Conservation (phyloP, 2,797 vertebrate genomes). For the Enteromius argenteus region DNA sequence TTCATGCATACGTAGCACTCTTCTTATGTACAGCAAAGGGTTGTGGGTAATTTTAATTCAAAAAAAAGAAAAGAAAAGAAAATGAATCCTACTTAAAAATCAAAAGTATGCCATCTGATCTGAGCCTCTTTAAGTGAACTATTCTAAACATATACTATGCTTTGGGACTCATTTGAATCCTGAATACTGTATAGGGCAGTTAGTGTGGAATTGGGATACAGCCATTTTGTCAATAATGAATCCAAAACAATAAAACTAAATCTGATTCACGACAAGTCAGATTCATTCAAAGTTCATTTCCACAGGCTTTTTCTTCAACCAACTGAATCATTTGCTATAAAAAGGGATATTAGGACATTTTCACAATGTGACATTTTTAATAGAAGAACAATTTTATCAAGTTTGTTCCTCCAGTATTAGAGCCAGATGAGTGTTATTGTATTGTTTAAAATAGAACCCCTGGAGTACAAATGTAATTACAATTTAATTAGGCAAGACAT, state of each 20-base stretch:
- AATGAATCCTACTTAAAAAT: neutral
- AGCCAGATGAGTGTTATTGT: neutral
- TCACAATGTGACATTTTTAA: neutral
- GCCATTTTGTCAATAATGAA: neutral
- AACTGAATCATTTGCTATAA: neutral
- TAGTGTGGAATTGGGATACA: neutral
- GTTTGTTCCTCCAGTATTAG: neutral
- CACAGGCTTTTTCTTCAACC: neutral
- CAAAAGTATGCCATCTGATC: neutral
- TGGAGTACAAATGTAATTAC: slow-evolving; percentile 23
- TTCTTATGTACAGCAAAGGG: neutral
- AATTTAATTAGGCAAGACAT: slow-evolving; percentile 36
- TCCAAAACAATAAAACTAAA: neutral
- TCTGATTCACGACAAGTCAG: neutral
- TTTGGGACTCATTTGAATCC: neutral
- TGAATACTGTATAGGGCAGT: neutral
- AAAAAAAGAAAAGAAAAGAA: neutral
- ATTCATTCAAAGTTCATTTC: neutral
- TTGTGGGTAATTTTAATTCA: neutral
- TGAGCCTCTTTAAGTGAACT: neutral
- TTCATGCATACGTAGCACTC: neutral
- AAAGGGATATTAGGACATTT: neutral
- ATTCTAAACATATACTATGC: neutral
- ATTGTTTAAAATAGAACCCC: slow-evolving; percentile 35
- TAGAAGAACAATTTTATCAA: neutral